Percentiles rank a stretch among this genome's conserved stretches.
Conservation (phyloP, 1,140 invertebrate species). For the Spodoptera frugiperda region DNA sequence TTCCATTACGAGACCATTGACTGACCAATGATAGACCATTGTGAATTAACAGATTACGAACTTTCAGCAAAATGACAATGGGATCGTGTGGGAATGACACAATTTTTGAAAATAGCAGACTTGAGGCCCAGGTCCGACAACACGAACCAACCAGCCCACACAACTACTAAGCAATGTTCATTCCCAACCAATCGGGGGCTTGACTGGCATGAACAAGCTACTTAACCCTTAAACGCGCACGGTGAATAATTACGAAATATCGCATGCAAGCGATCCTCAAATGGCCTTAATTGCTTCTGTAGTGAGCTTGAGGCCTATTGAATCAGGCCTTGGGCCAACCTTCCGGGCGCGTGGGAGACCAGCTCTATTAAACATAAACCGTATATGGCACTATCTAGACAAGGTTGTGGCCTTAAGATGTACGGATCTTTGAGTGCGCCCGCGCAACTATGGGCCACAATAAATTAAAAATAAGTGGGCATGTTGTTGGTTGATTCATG, state of each 20-base stretch:
- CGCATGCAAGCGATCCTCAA: slow-evolving; percentile 34
- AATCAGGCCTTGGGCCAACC: slow-evolving; percentile 41
- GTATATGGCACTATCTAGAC: slow-evolving; percentile 34
- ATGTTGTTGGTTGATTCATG: slow-evolving; percentile 37
- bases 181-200: not conserved
- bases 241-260: slow-evolving; percentile 18
- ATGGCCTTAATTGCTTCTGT: slow-evolving; percentile 44
- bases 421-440: slow-evolving; percentile 25
- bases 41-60: too few species aligned
- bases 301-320: slow-evolving; percentile 30
- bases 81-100: too few species aligned
- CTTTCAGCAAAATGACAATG: too few species aligned
- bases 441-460: slow-evolving; percentile 4
- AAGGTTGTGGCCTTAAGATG: slow-evolving; percentile 36
- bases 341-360: slow-evolving; percentile 48
- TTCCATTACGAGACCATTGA: too few species aligned
- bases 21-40: too few species aligned
- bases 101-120: too few species aligned
- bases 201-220: not conserved
- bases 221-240: not conserved
- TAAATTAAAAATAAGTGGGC: slow-evolving; percentile 42
- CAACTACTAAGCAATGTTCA: not conserved
- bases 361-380: slow-evolving; percentile 45
- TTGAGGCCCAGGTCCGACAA: too few species aligned
- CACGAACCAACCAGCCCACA: not conserved